Percentiles rank a stretch among this genome's conserved stretches.
These are phyloP conservation scores for Delichon dasypus DNA, from an alignment of 2,797 vertebrate genomes.

Conservation along the genomic window DNA sequence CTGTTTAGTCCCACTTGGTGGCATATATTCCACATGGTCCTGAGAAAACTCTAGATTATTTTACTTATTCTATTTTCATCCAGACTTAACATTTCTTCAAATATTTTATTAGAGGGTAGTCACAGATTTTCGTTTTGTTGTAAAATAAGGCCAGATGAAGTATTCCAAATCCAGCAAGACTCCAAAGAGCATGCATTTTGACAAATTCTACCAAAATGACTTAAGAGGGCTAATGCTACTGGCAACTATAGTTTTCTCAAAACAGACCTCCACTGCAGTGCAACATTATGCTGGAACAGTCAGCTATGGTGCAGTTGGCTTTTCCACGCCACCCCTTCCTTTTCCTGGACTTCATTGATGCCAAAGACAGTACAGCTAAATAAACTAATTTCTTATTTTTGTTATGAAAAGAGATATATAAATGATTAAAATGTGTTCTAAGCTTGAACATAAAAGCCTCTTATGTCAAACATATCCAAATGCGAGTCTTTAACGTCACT, in stretches of 20 bases:
- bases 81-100: not conserved
- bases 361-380: not conserved
- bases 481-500: not conserved
- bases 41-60: not conserved
- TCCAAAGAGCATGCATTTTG: constrained; percentile 32
- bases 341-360: constrained; percentile 13
- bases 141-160: constrained; percentile 22
- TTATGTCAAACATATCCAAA: not conserved
- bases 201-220: constrained; percentile 48
- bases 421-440: not conserved
- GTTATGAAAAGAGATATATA: not conserved
- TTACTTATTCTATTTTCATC: not conserved
- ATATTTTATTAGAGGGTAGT: not conserved
- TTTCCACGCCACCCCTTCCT: not conserved
- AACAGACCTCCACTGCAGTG: constrained; percentile 41
- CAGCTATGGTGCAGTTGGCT: not conserved
- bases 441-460: not conserved
- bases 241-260: constrained; percentile 35
- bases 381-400: not conserved
- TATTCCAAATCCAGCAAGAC: not conserved
- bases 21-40: not conserved
- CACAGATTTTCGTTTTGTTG: not conserved
- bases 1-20: not conserved
- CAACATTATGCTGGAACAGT: not conserved
- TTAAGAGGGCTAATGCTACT: constrained; percentile 15